Evolutionary conservation across 2,888 invertebrate species (phyloP).

Genomic region (Plemyria rubiginata): DNA sequence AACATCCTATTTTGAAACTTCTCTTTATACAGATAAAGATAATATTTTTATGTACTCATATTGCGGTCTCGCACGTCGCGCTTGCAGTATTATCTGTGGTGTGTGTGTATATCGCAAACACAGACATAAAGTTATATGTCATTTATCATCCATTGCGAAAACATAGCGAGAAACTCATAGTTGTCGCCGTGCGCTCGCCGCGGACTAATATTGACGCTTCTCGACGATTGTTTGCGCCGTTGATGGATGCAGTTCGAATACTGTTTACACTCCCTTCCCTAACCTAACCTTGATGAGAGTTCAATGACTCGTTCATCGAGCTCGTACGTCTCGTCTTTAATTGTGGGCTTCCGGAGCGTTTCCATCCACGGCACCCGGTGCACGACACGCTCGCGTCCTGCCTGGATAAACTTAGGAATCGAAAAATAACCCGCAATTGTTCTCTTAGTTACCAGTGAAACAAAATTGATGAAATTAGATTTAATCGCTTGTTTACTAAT

Average conservation of each 20-base stretch:
- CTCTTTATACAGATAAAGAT: slow-evolving; percentile 1
- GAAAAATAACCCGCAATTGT: slow-evolving; percentile 42
- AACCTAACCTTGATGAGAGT: slow-evolving; percentile 77
- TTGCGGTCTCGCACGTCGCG: slow-evolving; percentile 15
- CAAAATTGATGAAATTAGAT: slow-evolving; percentile 51
- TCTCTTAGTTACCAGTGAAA: slow-evolving; percentile 36
- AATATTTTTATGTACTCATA: slow-evolving; percentile 7
- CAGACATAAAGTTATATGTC: slow-evolving; percentile 2
- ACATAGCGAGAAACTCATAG: slow-evolving; percentile 17
- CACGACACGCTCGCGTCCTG: slow-evolving; percentile 67
- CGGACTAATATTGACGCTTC: slow-evolving; percentile 42
- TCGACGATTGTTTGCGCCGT: slow-evolving; percentile 63
- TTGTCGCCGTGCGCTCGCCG: slow-evolving; percentile 35
- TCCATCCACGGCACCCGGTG: slow-evolving; percentile 63
- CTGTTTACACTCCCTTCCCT: slow-evolving; percentile 66
- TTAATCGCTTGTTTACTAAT: slow-evolving; percentile 65
- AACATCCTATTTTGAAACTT: slow-evolving; percentile 11
- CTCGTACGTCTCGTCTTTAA: slow-evolving; percentile 62
- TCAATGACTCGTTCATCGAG: slow-evolving; percentile 68
- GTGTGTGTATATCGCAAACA: too few species aligned
- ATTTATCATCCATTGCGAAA: slow-evolving; percentile 21
- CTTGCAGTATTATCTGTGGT: slow-evolving; percentile 8
- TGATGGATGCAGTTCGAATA: slow-evolving; percentile 69
- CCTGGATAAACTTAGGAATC: slow-evolving; percentile 47
- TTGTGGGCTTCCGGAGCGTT: slow-evolving; percentile 74